Percentiles rank a stretch among this genome's conserved stretches.
Evolutionary conservation across 1,140 invertebrate genomes (phyloP).

Genomic region (Rhyacophila brunnea): DNA sequence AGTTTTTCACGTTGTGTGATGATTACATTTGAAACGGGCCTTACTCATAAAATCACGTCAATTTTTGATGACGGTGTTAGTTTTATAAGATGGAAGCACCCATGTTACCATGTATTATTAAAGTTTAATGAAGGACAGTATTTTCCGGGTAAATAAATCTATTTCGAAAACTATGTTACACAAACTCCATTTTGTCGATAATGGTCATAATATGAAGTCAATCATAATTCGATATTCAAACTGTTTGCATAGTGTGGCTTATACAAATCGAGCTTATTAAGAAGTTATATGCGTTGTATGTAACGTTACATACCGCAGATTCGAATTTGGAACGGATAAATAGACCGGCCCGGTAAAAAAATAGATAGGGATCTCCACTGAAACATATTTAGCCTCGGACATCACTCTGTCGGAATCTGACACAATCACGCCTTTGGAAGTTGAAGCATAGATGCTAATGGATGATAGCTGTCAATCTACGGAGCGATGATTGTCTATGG

Average conservation of each 20-base stretch:
- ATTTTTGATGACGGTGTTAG: no score
- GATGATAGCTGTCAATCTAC: constrained; percentile 31
- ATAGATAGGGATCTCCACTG: constrained; percentile 25
- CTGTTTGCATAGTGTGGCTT: constrained; percentile 2
- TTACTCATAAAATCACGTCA: no score
- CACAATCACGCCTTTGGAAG: constrained; percentile 20
- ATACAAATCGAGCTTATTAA: constrained; percentile 29
- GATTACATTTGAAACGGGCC: no score
- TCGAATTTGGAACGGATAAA: constrained; percentile 29
- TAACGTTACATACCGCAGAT: constrained; percentile 4
- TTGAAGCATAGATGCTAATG: constrained; percentile 26
- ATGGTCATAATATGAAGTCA: no score
- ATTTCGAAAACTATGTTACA: no score
- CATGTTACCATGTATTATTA: no score
- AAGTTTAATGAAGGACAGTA: no score
- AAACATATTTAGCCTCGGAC: constrained; percentile 8
- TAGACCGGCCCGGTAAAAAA: constrained; percentile 13
- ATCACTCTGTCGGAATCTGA: constrained; percentile 24
- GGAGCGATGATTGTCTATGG: constrained; percentile 1
- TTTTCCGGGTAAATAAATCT: no score
- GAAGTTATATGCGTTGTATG: constrained; percentile 18
- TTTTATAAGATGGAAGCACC: no score
- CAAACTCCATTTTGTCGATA: no score
- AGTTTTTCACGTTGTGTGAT: no score
- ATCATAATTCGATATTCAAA: no score